Evolutionary conservation across 2,797 vertebrate genomes (phyloP).

Genomic region (Crocidura indochinensis): DNA sequence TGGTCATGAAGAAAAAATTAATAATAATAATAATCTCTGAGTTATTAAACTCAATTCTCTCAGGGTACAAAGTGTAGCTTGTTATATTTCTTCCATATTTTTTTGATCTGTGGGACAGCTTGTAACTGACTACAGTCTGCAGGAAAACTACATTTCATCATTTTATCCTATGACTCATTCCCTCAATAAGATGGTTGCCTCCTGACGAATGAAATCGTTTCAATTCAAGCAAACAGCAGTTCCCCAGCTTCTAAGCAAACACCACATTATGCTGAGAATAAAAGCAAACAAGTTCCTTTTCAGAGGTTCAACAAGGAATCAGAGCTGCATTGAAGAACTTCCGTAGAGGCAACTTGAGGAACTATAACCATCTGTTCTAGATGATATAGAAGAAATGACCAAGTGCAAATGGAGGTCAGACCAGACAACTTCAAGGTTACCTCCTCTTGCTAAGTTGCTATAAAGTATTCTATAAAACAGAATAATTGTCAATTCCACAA

Average conservation of each 20-base stretch:
- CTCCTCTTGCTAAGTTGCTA: slow-evolving; percentile 56
- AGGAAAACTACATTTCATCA: slow-evolving; percentile 71
- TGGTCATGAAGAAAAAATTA: slow-evolving; percentile 3
- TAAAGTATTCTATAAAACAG: slow-evolving; percentile 6
- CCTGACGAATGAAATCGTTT: slow-evolving; percentile 55
- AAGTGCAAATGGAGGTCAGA: not conserved
- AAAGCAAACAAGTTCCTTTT: slow-evolving; percentile 68
- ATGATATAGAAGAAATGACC: slow-evolving; percentile 31
- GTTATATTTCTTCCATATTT: slow-evolving; percentile 51
- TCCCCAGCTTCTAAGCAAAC: slow-evolving; percentile 5
- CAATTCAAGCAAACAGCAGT: slow-evolving; percentile 70
- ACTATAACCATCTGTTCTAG: slow-evolving; percentile 66
- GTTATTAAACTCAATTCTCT: slow-evolving; percentile 54
- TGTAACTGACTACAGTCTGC: slow-evolving; percentile 68
- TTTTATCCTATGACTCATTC: slow-evolving; percentile 69
- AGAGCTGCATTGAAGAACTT: slow-evolving; percentile 43
- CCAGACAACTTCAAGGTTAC: slow-evolving; percentile 28
- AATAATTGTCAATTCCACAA: slow-evolving; percentile 22
- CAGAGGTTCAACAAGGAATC: not conserved
- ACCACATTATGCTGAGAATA: not conserved
- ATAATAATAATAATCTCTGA: not conserved
- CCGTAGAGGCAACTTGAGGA: slow-evolving; percentile 27
- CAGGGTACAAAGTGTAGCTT: slow-evolving; percentile 49
- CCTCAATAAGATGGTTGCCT: slow-evolving; percentile 66
- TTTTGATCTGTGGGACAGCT: slow-evolving; percentile 62